Percentiles rank a stretch among this genome's conserved stretches.
phyloP scores from a whole-genome alignment of 2,888 invertebrate genomes.

The Chloromyia formosa region DNA sequence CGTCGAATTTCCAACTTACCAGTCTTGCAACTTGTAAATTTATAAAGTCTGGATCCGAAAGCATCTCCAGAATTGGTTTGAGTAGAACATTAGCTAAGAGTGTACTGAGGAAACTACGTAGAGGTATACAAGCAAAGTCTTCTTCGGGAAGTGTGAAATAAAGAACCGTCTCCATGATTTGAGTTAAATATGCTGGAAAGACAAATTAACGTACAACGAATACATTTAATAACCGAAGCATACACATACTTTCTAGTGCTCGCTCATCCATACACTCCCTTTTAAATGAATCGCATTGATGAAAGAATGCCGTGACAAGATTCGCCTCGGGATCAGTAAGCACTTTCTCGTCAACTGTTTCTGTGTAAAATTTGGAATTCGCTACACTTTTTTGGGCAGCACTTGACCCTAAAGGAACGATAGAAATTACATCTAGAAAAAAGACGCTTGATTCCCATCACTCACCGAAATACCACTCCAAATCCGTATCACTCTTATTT shows the following conservation, averaged over 20 bases:
- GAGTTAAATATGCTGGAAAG: slow-evolving; percentile 51
- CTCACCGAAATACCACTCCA: slow-evolving; percentile 71
- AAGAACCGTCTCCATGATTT: slow-evolving; percentile 51
- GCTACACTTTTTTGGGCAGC: slow-evolving; percentile 50
- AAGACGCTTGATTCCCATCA: neutral
- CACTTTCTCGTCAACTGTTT: slow-evolving; percentile 49
- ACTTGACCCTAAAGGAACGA: slow-evolving; percentile 18
- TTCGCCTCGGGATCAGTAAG: slow-evolving; percentile 51
- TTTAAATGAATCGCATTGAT: slow-evolving; percentile 50
- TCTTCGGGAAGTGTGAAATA: slow-evolving; percentile 52
- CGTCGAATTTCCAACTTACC: slow-evolving; percentile 36
- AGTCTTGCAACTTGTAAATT: slow-evolving; percentile 53
- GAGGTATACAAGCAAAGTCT: slow-evolving; percentile 52
- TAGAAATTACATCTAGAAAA: too few species aligned
- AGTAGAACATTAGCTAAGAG: slow-evolving; percentile 51
- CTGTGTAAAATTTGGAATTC: slow-evolving; percentile 52
- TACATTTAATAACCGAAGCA: neutral
- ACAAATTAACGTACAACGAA: neutral
- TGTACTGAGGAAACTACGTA: slow-evolving; percentile 52
- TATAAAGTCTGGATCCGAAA: slow-evolving; percentile 53
- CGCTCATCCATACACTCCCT: slow-evolving; percentile 51
- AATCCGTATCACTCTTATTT: slow-evolving; percentile 79
- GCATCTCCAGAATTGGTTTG: slow-evolving; percentile 51
- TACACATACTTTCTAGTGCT: slow-evolving; percentile 50
- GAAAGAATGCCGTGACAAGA: slow-evolving; percentile 52